Percentiles rank a stretch among this genome's conserved stretches.
phyloP scores from a whole-genome alignment of 2,113 vertebrate species.

The Stegastes partitus region DNA sequence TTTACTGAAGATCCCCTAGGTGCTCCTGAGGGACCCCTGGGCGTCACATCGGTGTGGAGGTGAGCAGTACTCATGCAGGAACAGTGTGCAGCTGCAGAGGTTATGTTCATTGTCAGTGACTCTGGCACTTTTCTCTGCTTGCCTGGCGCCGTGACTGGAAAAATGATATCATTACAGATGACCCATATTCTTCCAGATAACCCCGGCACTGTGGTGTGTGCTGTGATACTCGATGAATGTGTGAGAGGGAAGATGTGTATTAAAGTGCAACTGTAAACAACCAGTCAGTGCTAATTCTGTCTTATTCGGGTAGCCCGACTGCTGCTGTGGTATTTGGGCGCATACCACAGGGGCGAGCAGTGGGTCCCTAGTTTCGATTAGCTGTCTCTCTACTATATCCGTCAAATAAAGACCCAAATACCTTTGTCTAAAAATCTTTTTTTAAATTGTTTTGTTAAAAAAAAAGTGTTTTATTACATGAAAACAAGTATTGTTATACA shows the following conservation, averaged over 20 bases:
- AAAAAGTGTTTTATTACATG: no score
- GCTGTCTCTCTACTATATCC: no score
- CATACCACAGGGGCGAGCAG: no score
- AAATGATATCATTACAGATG: slow-evolving; percentile 55
- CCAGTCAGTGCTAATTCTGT: no score
- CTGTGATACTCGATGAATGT: neutral
- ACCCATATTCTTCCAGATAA: slow-evolving; percentile 55
- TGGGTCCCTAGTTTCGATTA: no score
- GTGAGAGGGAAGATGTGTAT: neutral
- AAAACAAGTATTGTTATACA: neutral
- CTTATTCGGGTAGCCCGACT: no score
- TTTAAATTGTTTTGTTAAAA: no score
- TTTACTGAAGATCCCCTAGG: neutral
- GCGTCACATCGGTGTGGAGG: slow-evolving; percentile 7
- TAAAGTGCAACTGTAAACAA: neutral
- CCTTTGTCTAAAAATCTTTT: no score
- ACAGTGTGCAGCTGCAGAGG: neutral
- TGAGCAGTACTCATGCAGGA: neutral
- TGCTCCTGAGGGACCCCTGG: neutral
- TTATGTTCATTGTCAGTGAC: slow-evolving; percentile 22
- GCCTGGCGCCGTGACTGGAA: slow-evolving; percentile 26
- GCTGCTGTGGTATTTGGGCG: no score
- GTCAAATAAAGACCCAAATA: no score
- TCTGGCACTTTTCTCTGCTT: slow-evolving; percentile 43
- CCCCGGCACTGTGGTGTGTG: neutral